Conservation (phyloP, 2,797 vertebrate genomes). For the Alfaro cultratus region DNA sequence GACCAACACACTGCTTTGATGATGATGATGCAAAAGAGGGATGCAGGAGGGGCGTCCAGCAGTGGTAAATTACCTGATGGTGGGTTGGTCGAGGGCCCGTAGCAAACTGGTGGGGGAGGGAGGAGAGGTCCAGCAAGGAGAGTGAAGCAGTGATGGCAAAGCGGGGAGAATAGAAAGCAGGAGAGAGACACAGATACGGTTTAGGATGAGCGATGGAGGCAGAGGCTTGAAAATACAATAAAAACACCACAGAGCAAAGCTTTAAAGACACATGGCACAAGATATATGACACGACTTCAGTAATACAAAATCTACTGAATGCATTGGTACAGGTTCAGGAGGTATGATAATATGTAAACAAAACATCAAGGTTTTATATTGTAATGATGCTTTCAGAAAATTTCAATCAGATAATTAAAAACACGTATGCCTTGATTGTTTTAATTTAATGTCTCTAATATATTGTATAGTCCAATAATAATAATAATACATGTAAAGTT, state of each 20-base stretch:
- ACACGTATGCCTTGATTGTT: not conserved
- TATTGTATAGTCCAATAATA: not conserved
- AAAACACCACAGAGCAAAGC: slow-evolving; percentile 44
- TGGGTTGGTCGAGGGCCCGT: slow-evolving; percentile 97
- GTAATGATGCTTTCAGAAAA: not conserved
- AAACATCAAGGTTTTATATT: not conserved
- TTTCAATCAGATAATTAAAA: not conserved
- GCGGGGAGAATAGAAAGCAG: slow-evolving; percentile 68
- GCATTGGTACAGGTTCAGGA: not conserved
- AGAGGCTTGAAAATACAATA: slow-evolving; percentile 53
- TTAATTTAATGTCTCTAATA: not conserved
- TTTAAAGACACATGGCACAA: slow-evolving; percentile 20
- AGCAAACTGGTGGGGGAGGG: slow-evolving; percentile 90
- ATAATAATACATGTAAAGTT: not conserved
- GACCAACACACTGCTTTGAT: slow-evolving; percentile 55
- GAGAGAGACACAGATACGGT: slow-evolving; percentile 62
- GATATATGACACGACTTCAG: slow-evolving; percentile 15
- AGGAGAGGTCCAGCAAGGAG: slow-evolving; percentile 73
- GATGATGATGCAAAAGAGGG: slow-evolving; percentile 53
- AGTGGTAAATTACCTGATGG: slow-evolving; percentile 92
- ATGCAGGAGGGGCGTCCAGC: slow-evolving; percentile 53
- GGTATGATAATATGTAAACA: not conserved
- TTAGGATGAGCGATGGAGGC: slow-evolving; percentile 65
- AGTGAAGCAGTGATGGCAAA: slow-evolving; percentile 87
- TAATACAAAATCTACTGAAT: slow-evolving; percentile 1